These are phyloP conservation scores for Arion vulgaris DNA, from an alignment of 1,140 invertebrate genomes.

Conservation along the genomic window DNA sequence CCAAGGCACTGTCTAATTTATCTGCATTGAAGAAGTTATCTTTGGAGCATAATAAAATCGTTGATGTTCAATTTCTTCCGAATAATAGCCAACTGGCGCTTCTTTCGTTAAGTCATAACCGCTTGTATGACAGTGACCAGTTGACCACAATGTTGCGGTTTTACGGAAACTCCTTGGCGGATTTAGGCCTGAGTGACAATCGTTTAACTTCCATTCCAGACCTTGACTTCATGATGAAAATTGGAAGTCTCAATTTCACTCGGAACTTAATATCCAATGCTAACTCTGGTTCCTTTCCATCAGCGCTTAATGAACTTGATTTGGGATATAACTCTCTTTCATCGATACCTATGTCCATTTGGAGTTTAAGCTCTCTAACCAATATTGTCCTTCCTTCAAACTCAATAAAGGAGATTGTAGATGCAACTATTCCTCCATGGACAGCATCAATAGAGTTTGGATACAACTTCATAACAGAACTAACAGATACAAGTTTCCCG, in stretches of 20 bases:
- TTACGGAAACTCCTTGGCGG: neutral
- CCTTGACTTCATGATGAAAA: neutral
- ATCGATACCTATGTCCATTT: neutral
- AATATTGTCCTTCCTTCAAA: neutral
- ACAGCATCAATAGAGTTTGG: neutral
- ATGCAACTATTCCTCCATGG: neutral
- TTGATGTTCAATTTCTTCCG: neutral
- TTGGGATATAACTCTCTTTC: neutral
- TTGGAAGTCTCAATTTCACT: neutral
- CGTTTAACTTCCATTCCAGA: neutral
- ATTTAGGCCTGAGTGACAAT: neutral
- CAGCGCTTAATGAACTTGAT: neutral
- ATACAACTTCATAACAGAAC: neutral
- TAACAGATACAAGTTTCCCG: slow-evolving; percentile 6
- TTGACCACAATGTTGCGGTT: neutral
- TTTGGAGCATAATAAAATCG: neutral
- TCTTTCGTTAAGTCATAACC: neutral
- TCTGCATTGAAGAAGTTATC: neutral
- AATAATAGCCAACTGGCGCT: neutral
- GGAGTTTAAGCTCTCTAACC: neutral
- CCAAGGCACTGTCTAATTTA: neutral
- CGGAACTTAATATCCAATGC: neutral
- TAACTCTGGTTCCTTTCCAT: neutral
- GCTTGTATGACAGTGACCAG: neutral
- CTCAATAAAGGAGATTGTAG: neutral